Base-by-base conservation (phyloP, 2,113 vertebrate species). In the Willisornis vidua region DNA sequence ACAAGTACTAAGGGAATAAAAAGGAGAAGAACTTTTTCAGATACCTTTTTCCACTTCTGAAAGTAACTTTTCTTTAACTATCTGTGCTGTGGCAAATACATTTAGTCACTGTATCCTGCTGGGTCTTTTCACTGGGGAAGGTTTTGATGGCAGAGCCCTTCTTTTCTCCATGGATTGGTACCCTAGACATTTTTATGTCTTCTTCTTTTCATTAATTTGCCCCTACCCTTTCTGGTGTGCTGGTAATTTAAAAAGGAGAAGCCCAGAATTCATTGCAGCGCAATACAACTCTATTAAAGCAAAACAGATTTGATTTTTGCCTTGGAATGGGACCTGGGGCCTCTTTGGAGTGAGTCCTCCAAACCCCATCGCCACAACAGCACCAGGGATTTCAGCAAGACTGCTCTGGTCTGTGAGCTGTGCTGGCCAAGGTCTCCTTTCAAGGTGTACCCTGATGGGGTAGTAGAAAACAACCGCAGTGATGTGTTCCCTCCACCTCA, bases 1-100 rank as follows among this genome's bases (percentile, higher is more conserved):
- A 96, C 96, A 97, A 97, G 79, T 84, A 66, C 89, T 55, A 89
- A 94, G 55, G 83, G 91, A 92, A 91, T 75, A 67, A 96, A 97
- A 97, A 92, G 67, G 87, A 79, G 22, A 70, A 72, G n/a, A 55
- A 37, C 46, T 90, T 95, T 95, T 94, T 93, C 71, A 62, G 52
- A 9, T 66, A 75, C 52, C 76, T 58, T 94, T 71, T 74, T 83
- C 72, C 43, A 78, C n/a, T 92, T 76, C 88, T 94, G 74, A 95
- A 84, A 94, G 71, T 76, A 89, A 96, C 95, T 97, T 97, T 90
- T 91, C 83, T 97, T 97, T 96, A 93, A 94, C 86, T 82, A 57
- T 80, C 57, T 72, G 87, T 81, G 89, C 87, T 59, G 71, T 77
- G 72, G 76, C 8, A 43, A 95, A 97, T 90, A 78, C 35, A 4